Evolutionary conservation across 2,113 vertebrate species (phyloP).

Genomic region (Mobula hypostoma): DNA sequence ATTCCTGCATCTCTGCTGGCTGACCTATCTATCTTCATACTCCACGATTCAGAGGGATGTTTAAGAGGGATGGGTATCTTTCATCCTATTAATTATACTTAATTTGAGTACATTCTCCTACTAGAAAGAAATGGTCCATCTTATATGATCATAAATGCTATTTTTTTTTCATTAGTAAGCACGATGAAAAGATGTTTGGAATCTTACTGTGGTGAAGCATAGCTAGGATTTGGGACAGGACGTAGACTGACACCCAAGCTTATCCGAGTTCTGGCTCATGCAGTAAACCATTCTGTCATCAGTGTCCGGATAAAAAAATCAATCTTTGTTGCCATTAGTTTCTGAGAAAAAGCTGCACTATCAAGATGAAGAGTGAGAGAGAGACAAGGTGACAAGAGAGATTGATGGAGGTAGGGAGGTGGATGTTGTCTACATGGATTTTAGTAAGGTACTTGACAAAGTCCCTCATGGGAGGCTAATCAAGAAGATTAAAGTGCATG

Average conservation of each 20-base stretch:
- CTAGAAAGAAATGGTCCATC: background rate
- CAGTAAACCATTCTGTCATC: background rate
- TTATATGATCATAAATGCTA: too few relatives aligned
- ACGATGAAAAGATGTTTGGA: background rate
- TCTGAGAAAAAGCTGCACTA: too few relatives aligned
- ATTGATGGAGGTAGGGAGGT: too few relatives aligned
- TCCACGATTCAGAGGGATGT: background rate
- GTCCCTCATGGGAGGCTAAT: too few relatives aligned
- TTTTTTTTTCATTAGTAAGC: background rate
- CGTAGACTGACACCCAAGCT: background rate
- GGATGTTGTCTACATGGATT: too few relatives aligned
- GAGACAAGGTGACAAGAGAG: too few relatives aligned
- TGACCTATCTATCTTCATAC: background rate
- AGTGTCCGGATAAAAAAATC: background rate
- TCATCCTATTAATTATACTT: background rate
- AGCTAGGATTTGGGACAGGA: background rate
- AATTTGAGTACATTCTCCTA: background rate
- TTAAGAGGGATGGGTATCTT: background rate
- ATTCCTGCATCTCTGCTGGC: background rate
- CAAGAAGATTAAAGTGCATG: too few relatives aligned
- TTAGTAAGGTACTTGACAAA: too few relatives aligned
- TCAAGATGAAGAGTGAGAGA: too few relatives aligned
- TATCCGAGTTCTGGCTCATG: background rate
- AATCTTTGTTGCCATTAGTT: background rate
- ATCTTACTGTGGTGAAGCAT: background rate